phyloP scores from a whole-genome alignment of 2,888 invertebrate genomes.

The Punctoribates punctum region DNA sequence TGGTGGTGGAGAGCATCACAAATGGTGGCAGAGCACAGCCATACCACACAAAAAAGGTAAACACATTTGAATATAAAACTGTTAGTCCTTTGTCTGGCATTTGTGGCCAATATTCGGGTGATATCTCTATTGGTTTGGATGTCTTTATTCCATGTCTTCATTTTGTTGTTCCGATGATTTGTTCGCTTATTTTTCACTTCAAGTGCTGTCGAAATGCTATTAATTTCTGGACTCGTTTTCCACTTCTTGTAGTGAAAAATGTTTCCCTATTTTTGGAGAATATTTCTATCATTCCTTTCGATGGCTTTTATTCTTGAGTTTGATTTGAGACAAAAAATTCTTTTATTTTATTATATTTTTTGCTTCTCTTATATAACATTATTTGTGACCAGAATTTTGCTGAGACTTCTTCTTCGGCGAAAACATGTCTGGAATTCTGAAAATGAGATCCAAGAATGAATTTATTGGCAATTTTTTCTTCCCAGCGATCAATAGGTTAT shows the following conservation, averaged over 20 bases:
- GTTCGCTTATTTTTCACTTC: not conserved
- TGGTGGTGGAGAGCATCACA: not conserved
- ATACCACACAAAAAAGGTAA: not conserved
- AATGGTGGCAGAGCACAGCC: not conserved
- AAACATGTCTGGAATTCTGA: not conserved
- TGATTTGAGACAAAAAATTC: not conserved
- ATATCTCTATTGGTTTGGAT: not conserved
- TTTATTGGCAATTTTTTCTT: not conserved
- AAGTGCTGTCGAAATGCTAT: not conserved
- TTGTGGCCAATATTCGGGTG: no score
- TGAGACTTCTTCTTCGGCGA: not conserved
- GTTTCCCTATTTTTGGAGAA: not conserved
- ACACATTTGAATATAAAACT: not conserved
- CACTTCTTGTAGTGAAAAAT: not conserved
- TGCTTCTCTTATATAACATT: not conserved
- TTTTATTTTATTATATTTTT: not conserved
- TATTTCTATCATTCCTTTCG: constrained; percentile 11
- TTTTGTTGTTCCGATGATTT: not conserved
- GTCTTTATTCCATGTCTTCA: constrained; percentile 11
- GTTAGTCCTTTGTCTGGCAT: not conserved
- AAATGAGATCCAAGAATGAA: not conserved
- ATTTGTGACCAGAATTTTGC: not conserved
- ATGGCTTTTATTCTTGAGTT: not conserved
- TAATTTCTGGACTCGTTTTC: not conserved
- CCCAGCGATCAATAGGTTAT: no score